Base-by-base conservation (phyloP, 1,140 invertebrate species). In the Tenebrio molitor region DNA sequence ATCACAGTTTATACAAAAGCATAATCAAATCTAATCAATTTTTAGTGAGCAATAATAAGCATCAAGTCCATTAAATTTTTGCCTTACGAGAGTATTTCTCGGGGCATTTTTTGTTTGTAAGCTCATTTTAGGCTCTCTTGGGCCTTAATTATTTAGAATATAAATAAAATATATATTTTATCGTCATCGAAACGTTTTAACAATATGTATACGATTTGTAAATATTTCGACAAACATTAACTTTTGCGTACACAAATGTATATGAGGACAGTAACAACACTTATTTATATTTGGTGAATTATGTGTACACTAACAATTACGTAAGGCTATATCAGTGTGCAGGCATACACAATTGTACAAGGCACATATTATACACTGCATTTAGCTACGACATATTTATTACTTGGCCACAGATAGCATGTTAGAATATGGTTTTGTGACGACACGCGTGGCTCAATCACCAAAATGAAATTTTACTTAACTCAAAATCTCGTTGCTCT, bases 301-400 rank as follows among this genome's bases (percentile, higher is more conserved):
- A 58, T 58, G 23, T 58, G 50, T 58, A 58, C 50, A 58, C 12
- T 23, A 58, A 58, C 50, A 25, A 29, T n/a, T 25, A 29, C n/a
- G 15, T 58, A 58, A 39, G 36, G 36, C 36, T 39, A 39, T 12
- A 58, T 8, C 46, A 53, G 23, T 23, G 50, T 58, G 50, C 50
- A 53, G 50, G 50, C 50, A 46, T 50, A 50, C 44, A 50, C 17
- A 17, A 17, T 50, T 50, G 50, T 23, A 29, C 21, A 58, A 58
- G 50, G 50, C 50, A 58, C 50, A 58, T 58, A 46, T 17, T 58
- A 58, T 58, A 58, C 50, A 58, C 50, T 58, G 50, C 50, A 29
- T 58, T 29, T 58, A 58, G 50, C 50, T 58, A 58, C 50, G 7
- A 58, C 23, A 29, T 53, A 29, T n/a, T n/a, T n/a, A n/a, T 23